Conservation (phyloP, 1,140 invertebrate species). For the Scylla paramamosain region DNA sequence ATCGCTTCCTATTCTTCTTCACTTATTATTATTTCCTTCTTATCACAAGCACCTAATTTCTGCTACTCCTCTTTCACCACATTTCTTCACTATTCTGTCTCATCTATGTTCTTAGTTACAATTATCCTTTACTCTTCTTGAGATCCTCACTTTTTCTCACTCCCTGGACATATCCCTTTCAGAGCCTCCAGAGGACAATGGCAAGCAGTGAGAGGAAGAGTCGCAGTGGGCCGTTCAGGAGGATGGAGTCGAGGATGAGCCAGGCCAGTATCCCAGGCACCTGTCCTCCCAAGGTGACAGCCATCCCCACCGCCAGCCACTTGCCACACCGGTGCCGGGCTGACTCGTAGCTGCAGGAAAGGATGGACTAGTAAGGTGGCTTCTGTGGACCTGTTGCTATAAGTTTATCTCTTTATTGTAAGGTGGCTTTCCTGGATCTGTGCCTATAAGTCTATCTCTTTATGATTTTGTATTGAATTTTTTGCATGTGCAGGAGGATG, state of each 20-base stretch:
- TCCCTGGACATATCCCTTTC: neutral
- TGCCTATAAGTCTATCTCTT: no score
- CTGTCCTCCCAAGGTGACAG: conserved; percentile 7
- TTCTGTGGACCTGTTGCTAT: neutral
- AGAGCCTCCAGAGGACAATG: conserved; percentile 49
- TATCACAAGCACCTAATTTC: no score
- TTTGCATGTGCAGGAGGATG: no score
- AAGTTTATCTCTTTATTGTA: neutral
- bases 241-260: conserved; percentile 62
- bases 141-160: no score
- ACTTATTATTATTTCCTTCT: no score
- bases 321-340: conserved; percentile 40
- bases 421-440: no score
- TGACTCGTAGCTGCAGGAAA: conserved; percentile 47
- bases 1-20: neutral
- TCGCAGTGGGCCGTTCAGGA: conserved; percentile 65
- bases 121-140: neutral
- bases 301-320: conserved; percentile 31
- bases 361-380: neutral
- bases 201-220: conserved; percentile 44
- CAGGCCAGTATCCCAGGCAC: conserved; percentile 54
- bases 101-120: neutral
- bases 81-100: neutral
- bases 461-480: no score
- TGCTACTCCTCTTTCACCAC: no score